Evolutionary conservation across 53 echinoderm and acorn worm genomes (phyloP).

Genomic region (Echinarachnius parma): DNA sequence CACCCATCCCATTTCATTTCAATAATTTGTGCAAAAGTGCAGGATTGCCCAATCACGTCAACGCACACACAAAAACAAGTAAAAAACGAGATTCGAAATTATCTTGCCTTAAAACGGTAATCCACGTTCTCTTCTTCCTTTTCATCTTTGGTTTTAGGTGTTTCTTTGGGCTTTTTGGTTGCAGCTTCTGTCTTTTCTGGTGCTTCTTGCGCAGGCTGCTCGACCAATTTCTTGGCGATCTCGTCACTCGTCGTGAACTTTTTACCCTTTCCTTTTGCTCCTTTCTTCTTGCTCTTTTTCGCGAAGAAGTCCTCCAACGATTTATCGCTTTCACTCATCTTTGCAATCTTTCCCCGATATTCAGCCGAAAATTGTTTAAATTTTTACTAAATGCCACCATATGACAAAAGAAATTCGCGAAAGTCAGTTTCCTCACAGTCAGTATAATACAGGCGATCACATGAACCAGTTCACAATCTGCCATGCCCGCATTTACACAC

Average conservation of each 20-base stretch:
- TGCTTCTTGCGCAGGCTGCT: too few relatives aligned
- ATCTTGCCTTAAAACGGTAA: conserved; percentile 20
- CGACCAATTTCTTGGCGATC: conserved; percentile 80
- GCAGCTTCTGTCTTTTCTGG: conserved; percentile 6
- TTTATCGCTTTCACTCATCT: conserved; percentile 70
- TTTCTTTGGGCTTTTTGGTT: conserved; percentile 48
- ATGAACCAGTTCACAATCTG: too few relatives aligned
- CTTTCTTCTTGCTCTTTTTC: conserved; percentile 94
- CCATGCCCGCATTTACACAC: too few relatives aligned
- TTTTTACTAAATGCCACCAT: conserved; percentile 24
- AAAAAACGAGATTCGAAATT: neutral
- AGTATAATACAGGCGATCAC: too few relatives aligned
- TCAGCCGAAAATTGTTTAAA: neutral
- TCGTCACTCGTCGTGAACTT: conserved; percentile 94
- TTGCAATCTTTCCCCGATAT: neutral
- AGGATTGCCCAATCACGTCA: too few relatives aligned
- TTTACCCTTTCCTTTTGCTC: conserved; percentile 49
- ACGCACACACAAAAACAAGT: neutral
- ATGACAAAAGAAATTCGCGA: conserved; percentile 40
- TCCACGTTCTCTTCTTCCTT: conserved; percentile 44
- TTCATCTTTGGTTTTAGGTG: conserved; percentile 21
- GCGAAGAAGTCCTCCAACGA: conserved; percentile 94
- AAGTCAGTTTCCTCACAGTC: too few relatives aligned
- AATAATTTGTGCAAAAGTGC: too few relatives aligned
- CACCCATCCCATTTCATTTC: too few relatives aligned